Evolutionary conservation across 2,113 vertebrate species (phyloP).

Genomic region (Neoarius graeffei): DNA sequence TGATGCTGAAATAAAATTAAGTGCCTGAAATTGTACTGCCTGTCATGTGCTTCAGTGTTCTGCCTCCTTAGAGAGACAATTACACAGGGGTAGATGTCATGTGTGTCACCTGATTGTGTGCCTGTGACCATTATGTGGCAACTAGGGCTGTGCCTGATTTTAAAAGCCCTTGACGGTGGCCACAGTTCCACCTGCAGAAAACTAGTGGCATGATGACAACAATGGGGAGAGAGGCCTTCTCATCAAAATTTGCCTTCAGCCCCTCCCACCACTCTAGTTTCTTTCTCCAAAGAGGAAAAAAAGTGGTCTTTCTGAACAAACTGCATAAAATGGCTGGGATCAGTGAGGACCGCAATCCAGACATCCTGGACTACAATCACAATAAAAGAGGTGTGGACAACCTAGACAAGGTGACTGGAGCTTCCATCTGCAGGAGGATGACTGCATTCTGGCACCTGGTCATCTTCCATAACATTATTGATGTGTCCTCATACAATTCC

Average conservation of each 20-base stretch:
- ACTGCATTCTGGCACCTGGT: constrained; percentile 28
- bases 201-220: not conserved
- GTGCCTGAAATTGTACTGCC: too few species aligned
- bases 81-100: too few species aligned
- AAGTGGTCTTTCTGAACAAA: constrained; percentile 32
- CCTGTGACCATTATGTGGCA: too few species aligned
- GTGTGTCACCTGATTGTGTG: too few species aligned
- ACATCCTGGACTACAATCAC: constrained; percentile 44
- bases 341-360: constrained; percentile 27
- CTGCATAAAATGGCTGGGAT: constrained; percentile 6
- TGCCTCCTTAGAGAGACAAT: too few species aligned
- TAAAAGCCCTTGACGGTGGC: too few species aligned
- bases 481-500: constrained; percentile 43
- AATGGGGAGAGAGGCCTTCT: not conserved
- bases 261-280: not conserved
- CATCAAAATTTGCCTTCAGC: constrained; percentile 6
- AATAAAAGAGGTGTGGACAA: constrained; percentile 48
- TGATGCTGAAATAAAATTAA: too few species aligned
- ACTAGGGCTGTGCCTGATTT: too few species aligned
- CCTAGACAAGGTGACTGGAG: constrained; percentile 30
- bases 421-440: constrained; percentile 32
- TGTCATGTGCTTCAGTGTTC: too few species aligned
- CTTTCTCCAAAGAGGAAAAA: constrained; percentile 11
- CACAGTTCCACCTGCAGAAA: too few species aligned
- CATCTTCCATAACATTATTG: constrained; percentile 31